Percentiles rank a stretch among this genome's conserved stretches.
These are phyloP conservation scores for Arvicanthis niloticus DNA, from an alignment of 2,113 vertebrate species.

Conservation along the genomic window DNA sequence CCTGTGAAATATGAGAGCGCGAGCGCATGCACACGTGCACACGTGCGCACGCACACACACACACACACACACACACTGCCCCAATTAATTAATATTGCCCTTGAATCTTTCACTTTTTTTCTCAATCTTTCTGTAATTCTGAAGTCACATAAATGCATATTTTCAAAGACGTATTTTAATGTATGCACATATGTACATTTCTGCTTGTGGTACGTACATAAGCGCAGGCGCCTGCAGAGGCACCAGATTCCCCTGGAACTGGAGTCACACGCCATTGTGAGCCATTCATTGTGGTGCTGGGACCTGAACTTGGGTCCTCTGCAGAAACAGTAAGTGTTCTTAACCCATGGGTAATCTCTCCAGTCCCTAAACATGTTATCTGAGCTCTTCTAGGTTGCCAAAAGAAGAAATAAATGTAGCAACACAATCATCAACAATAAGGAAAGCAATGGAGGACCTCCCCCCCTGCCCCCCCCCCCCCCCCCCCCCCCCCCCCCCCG, in stretches of 20 bases:
- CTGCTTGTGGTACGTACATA: neutral
- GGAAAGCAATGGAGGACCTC: neutral
- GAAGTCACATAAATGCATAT: neutral
- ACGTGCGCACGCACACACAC: neutral
- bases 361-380: neutral
- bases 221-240: neutral
- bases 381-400: neutral
- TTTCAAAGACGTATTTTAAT: neutral
- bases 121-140: neutral
- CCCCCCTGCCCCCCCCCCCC: neutral
- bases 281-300: neutral
- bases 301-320: neutral
- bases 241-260: neutral
- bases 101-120: neutral
- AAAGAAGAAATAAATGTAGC: slow-evolving; percentile 2
- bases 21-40: neutral
- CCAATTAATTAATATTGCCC: neutral
- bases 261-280: neutral
- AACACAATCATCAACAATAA: neutral
- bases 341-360: neutral
- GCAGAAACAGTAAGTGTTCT: neutral
- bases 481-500: neutral
- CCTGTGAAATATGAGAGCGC: neutral
- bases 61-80: too few species aligned
- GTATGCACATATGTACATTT: neutral